Evolutionary conservation across 2,113 vertebrate genomes (phyloP).

Genomic region (Megalops atlanticus): DNA sequence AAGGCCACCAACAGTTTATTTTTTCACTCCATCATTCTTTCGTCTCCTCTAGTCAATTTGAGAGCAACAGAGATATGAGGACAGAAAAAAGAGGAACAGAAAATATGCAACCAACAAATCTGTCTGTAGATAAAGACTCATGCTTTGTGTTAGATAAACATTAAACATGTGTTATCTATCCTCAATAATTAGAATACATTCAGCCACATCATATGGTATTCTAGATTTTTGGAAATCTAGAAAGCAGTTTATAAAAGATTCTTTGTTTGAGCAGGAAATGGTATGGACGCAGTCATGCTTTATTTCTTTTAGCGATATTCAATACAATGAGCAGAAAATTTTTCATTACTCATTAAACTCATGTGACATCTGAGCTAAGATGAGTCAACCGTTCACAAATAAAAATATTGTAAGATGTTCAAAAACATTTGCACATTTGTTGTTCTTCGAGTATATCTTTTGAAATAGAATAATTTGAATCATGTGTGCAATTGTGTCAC

Average conservation of each 20-base stretch:
- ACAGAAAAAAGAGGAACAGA: neutral
- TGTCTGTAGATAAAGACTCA: neutral
- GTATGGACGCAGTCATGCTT: neutral
- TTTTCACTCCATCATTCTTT: slow-evolving; percentile 5
- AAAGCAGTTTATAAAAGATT: too few relatives aligned
- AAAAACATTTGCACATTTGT: neutral
- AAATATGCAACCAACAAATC: neutral
- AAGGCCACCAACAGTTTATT: slow-evolving; percentile 2
- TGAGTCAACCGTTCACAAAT: neutral
- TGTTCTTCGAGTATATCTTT: neutral
- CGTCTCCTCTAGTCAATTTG: neutral
- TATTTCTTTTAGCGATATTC: neutral
- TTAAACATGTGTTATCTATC: too few relatives aligned
- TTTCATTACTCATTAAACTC: neutral
- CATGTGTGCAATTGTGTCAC: too few relatives aligned
- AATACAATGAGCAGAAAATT: neutral
- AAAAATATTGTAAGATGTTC: neutral
- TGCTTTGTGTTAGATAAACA: too few relatives aligned
- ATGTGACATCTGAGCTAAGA: neutral
- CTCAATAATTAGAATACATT: neutral
- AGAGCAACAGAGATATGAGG: neutral
- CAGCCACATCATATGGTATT: neutral
- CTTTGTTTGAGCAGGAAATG: too few relatives aligned
- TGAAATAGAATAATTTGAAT: neutral
- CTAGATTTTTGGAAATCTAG: neutral